Base-by-base conservation (phyloP, 2,113 vertebrate species). In the Vireo altiloquus region DNA sequence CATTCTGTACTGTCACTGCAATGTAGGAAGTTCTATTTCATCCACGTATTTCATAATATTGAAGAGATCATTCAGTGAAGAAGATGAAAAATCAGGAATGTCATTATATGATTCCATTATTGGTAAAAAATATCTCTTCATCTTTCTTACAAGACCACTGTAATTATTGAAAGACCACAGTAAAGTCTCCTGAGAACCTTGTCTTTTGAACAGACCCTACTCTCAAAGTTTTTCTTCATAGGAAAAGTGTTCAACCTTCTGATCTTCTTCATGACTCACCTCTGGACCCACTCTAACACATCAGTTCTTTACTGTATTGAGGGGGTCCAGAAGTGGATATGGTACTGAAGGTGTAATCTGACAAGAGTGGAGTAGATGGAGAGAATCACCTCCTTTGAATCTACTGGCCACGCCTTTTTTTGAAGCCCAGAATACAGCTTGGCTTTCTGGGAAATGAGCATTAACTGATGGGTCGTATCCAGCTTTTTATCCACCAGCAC, bases 361-460 rank as follows among this genome's bases (percentile, higher is more conserved):
- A 27, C 2, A 21, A 50, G 18, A 50, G 20, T 4, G 9, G 21
- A 50, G 27, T 15, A 24, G n/a, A n/a, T n/a, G n/a, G n/a, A n/a
- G n/a, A n/a, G n/a, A n/a, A n/a, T n/a, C n/a, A n/a, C n/a, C n/a
- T n/a, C n/a, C n/a, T n/a, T n/a, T n/a, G n/a, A n/a, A n/a, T n/a
- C n/a, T n/a, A 46, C 40, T 72, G 17, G 14, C 4, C 4, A 50
- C 3, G 3, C 4, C 44, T 61, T n/a, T 5, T 44, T 74, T 8
- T 56, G 33, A 30, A 56, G 6, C 28, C 4, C 37, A 28, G 14
- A 20, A 23, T 10, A 23, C 1, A 7, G 3, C 5, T n/a, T n/a
- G 15, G 12, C 21, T 68, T 84, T 54, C 6, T 54, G 31, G 27
- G 31, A 22, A 53, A 3, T 4, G 3, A 65, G 10, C 0, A 0